Conservation (phyloP, 30 jellyfish, hydroid and myxozoan species). For the Mastigias papua region DNA sequence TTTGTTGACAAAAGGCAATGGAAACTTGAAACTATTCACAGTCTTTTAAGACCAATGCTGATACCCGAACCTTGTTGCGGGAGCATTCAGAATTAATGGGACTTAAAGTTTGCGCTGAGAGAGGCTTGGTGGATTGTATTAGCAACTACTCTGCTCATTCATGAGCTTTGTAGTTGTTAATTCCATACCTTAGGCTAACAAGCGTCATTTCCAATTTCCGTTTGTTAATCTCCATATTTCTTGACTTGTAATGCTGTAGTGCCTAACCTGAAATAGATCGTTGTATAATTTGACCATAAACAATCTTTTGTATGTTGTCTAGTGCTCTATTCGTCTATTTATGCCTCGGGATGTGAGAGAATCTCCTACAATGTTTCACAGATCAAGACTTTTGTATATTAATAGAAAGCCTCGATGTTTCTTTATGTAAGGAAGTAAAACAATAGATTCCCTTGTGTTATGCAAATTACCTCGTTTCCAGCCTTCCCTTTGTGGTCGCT, state of each 20-base stretch:
- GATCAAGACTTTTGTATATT: not conserved
- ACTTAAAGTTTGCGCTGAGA: no score
- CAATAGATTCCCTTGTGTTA: constrained; percentile 31
- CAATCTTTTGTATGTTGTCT: not conserved
- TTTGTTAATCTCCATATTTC: no score
- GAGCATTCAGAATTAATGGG: no score
- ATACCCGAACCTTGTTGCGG: no score
- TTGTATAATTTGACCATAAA: not conserved
- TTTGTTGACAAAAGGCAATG: no score
- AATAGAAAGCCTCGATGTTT: not conserved
- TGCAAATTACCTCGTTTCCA: constrained; percentile 78
- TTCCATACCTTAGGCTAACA: no score
- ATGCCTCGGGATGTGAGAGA: constrained; percentile 14
- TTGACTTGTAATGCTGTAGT: not conserved
- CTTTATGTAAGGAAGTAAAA: not conserved
- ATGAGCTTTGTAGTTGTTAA: no score
- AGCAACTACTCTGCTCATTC: no score
- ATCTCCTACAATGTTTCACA: not conserved
- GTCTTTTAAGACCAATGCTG: no score
- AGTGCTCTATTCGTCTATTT: not conserved
- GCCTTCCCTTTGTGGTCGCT: constrained; percentile 58
- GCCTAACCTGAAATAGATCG: not conserved
- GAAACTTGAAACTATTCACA: no score
- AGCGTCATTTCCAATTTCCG: no score
- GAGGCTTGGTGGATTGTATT: no score